These are phyloP conservation scores for Meleagris gallopavo DNA, from an alignment of 2,113 vertebrate species.

Conservation along the genomic window DNA sequence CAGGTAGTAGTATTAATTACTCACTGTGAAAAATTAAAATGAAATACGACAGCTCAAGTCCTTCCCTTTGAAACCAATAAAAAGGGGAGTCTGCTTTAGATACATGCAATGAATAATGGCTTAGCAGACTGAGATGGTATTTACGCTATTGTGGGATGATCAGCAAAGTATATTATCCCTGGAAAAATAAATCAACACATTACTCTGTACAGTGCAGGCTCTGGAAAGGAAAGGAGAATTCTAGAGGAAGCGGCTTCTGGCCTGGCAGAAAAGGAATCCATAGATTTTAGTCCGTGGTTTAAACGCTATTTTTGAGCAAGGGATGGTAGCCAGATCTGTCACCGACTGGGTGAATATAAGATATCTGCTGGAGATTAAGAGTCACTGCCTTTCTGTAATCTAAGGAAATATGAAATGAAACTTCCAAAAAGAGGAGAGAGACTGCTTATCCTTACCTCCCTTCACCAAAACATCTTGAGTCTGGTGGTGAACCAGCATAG, in stretches of 20 bases:
- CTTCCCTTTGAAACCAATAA: background rate
- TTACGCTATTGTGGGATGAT: background rate
- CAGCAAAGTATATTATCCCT: background rate
- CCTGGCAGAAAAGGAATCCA: background rate
- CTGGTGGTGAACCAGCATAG: background rate
- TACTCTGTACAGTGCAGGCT: background rate
- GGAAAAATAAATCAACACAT: background rate
- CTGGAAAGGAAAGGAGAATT: background rate
- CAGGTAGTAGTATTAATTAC: conserved; percentile 1
- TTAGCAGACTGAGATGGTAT: background rate
- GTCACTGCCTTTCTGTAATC: background rate
- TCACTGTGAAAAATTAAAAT: background rate
- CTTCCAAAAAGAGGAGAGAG: background rate
- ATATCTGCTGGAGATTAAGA: background rate
- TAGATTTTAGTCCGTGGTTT: background rate
- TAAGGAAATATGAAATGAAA: background rate
- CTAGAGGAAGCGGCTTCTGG: background rate
- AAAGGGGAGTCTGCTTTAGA: background rate
- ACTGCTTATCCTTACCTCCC: background rate
- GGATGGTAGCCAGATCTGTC: background rate
- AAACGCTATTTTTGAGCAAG: background rate
- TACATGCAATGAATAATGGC: background rate
- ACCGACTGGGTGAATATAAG: background rate
- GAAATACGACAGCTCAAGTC: background rate
- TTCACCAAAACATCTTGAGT: background rate